Evolutionary conservation across 2,113 vertebrate species (phyloP).

Genomic region (Clupea harengus): DNA sequence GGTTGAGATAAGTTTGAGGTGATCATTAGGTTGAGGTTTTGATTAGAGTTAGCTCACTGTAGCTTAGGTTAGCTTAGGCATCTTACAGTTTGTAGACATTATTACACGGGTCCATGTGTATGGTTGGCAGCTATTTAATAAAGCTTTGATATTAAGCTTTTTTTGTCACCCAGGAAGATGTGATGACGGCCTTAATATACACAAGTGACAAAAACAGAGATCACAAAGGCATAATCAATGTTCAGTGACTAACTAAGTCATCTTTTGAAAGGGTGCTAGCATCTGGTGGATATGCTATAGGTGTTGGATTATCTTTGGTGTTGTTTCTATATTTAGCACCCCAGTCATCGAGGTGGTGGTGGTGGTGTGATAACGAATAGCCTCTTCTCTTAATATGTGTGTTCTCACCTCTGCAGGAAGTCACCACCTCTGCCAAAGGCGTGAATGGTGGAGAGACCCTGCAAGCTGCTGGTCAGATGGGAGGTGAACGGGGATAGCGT

Average conservation of each 20-base stretch:
- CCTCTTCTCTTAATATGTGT: no score
- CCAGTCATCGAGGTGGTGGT: not conserved
- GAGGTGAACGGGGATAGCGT: conserved; percentile 81
- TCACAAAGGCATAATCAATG: no score
- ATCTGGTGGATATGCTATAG: not conserved
- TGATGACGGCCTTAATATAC: no score
- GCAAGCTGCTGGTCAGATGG: conserved; percentile 78
- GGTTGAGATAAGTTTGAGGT: not conserved
- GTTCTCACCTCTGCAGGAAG: conserved; percentile 69
- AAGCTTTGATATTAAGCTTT: no score
- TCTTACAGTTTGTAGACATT: not conserved
- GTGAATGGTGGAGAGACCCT: conserved; percentile 79
- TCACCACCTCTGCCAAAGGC: conserved; percentile 70
- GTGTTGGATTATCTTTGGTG: not conserved
- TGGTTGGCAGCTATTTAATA: not conserved
- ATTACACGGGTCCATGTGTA: not conserved
- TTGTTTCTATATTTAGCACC: not conserved
- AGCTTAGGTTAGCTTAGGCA: not conserved
- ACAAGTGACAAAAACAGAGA: no score
- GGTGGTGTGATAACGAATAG: not conserved
- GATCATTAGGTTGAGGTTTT: not conserved
- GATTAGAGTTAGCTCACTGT: not conserved
- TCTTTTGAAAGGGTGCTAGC: not conserved
- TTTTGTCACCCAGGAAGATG: no score
- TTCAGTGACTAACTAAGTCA: no score